Conservation (phyloP, 2,797 vertebrate species). For the Cynodonichthys magdalenae region DNA sequence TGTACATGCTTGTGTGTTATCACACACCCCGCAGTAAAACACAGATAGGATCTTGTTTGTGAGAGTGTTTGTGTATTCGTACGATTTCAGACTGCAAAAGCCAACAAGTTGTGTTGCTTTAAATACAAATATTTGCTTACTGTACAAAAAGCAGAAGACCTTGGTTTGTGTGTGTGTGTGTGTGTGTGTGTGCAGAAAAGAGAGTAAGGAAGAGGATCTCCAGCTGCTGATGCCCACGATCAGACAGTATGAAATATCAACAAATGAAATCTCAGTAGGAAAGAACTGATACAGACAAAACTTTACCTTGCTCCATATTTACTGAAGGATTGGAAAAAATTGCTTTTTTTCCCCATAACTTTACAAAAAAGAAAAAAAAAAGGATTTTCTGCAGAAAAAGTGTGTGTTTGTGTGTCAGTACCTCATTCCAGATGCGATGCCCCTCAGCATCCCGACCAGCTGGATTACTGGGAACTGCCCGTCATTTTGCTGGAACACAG, state of each 20-base stretch:
- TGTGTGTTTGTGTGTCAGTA: constrained; percentile 69
- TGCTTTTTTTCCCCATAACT: constrained; percentile 15
- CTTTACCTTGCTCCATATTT: background rate
- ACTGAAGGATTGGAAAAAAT: constrained; percentile 21
- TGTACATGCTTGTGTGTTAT: constrained; percentile 35
- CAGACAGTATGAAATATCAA: constrained; percentile 3
- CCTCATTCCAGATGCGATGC: constrained; percentile 93
- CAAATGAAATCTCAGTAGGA: constrained; percentile 12
- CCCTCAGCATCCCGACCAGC: constrained; percentile 91
- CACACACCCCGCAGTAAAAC: constrained; percentile 41
- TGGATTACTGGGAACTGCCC: constrained; percentile 88
- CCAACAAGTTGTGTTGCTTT: background rate
- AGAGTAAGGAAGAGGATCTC: constrained; percentile 8
- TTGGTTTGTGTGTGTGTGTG: background rate
- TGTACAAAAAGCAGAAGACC: background rate
- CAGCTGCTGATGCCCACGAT: constrained; percentile 10
- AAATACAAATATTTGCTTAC: constrained; percentile 22
- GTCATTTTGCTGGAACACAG: constrained; percentile 86
- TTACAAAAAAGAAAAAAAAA: constrained; percentile 4
- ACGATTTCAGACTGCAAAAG: constrained; percentile 20
- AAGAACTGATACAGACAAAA: constrained; percentile 11
- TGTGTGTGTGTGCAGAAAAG: background rate
- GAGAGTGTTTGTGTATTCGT: constrained; percentile 11
- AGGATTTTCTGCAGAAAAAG: constrained; percentile 13
- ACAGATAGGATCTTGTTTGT: constrained; percentile 36